These are phyloP conservation scores for Temnopleurus reevesii DNA, from an alignment of 53 echinoderm and acorn worm genomes.

Conservation along the genomic window DNA sequence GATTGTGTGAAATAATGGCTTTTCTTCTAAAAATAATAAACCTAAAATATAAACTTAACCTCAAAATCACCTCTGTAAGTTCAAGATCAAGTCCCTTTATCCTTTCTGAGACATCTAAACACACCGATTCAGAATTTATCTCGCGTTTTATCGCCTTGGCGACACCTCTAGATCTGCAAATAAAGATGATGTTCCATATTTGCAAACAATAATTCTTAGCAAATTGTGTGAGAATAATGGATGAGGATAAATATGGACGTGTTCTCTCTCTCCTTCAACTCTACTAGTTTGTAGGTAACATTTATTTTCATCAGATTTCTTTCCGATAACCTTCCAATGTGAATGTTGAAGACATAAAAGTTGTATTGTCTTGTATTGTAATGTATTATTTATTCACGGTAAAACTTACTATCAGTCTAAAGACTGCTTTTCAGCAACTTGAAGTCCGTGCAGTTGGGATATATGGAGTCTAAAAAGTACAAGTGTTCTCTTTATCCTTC, in stretches of 20 bases:
- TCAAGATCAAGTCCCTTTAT: not conserved
- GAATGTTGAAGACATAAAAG: no score
- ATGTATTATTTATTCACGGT: no score
- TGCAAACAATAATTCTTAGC: conserved; percentile 25
- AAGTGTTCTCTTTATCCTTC: no score
- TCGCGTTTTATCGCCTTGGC: not conserved
- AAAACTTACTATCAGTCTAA: no score
- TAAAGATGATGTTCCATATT: not conserved
- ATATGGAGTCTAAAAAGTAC: no score
- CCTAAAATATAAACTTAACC: not conserved
- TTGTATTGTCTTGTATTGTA: no score
- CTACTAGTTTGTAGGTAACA: not conserved
- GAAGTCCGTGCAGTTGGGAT: no score
- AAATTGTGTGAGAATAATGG: not conserved
- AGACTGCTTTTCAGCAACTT: no score
- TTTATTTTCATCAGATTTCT: no score
- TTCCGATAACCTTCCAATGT: no score
- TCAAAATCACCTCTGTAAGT: not conserved
- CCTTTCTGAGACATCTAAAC: not conserved
- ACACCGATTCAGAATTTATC: not conserved
- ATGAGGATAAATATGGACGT: not conserved
- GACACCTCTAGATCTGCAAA: not conserved
- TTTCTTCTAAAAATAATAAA: conserved; percentile 2
- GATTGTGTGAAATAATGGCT: not conserved
- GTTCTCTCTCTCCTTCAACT: not conserved